Evolutionary conservation across 2,113 vertebrate species (phyloP), one percentile per base, ranked within the genome.

Genomic region (Okapia johnstoni): DNA sequence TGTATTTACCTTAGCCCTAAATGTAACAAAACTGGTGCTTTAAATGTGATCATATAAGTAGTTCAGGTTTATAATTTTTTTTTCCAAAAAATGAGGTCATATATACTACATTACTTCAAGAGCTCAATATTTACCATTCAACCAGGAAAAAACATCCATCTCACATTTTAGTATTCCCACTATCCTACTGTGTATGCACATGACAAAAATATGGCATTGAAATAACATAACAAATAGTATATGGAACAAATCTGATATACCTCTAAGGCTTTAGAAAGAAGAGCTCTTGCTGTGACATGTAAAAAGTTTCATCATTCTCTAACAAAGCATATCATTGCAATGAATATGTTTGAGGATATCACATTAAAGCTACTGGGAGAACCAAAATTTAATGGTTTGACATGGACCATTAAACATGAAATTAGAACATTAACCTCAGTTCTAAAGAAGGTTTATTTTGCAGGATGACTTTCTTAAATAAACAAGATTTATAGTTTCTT

Each of bases 81-180:
- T 95, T 93, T 17, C 88, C 88, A 96, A 96, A 79, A 95, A 95
- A 84, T 81, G 43, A 96, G 43, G 28, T 76, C 63, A 95, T 28
- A 89, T 95, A 90, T 76, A 94, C 52, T 40, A 93, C 93, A 60
- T 87, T 92, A 95, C 36, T 90, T 95, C 19, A 93, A 79, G 46
- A 94, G 21, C 8, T 76, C 80, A 90, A 92, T 28, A 92, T 23
- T 85, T 40, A 87, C 6, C 91, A 90, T 76, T 85, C 52, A 83
- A 52, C 8, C 21, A 86, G 54, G 91, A 88, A 96, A 92, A 76
- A 95, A 73, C 1, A 89, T 52, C 77, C 2, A 7, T 60, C 54
- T 90, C n/a, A 92, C 13, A 95, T 77, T 77, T 92, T 90, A 95
- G 86, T 33, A 93, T 15, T 61, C 60, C 19, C 17, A 95, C 28